Percentiles rank a stretch among this genome's conserved stretches.
Evolutionary conservation across 1,140 invertebrate species (phyloP).

Genomic region (Papilio helenus): DNA sequence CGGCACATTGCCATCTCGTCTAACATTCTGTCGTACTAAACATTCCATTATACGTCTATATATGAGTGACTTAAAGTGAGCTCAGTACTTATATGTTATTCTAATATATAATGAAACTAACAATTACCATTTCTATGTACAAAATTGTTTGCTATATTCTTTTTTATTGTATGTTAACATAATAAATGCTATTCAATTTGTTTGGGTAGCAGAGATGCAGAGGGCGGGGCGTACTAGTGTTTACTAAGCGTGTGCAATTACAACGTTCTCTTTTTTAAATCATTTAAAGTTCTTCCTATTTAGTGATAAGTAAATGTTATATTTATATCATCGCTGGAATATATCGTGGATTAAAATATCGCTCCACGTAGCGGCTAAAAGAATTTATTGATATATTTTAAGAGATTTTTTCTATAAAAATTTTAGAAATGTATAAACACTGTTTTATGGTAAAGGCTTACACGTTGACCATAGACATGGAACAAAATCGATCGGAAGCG

Average conservation of each 20-base stretch:
- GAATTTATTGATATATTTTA: conserved; percentile 81
- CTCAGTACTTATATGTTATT: conserved; percentile 73
- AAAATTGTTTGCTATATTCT: conserved; percentile 54
- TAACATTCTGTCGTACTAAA: conserved; percentile 74
- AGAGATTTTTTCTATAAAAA: conserved; percentile 79
- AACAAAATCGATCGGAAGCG: conserved; percentile 36
- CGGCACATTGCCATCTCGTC: conserved; percentile 43
- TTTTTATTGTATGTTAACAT: conserved; percentile 47
- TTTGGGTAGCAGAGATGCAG: conserved; percentile 51
- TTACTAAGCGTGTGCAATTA: conserved; percentile 79
- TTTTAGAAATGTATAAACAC: conserved; percentile 75
- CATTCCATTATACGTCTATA: conserved; percentile 72
- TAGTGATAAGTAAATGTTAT: conserved; percentile 73
- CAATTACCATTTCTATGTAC: conserved; percentile 53
- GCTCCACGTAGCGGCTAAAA: conserved; percentile 59
- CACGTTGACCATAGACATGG: conserved; percentile 36
- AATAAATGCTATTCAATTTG: conserved; percentile 48
- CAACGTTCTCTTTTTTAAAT: conserved; percentile 73
- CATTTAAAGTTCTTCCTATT: conserved; percentile 79
- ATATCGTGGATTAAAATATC: conserved; percentile 61
- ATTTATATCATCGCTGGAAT: conserved; percentile 76
- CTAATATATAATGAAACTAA: conserved; percentile 50
- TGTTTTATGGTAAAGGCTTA: conserved; percentile 61
- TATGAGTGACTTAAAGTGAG: conserved; percentile 80
- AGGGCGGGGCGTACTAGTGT: conserved; percentile 47